Percentiles rank a stretch among this genome's conserved stretches.
Conservation (phyloP, 1,140 invertebrate species). For the Bombyx mandarina region DNA sequence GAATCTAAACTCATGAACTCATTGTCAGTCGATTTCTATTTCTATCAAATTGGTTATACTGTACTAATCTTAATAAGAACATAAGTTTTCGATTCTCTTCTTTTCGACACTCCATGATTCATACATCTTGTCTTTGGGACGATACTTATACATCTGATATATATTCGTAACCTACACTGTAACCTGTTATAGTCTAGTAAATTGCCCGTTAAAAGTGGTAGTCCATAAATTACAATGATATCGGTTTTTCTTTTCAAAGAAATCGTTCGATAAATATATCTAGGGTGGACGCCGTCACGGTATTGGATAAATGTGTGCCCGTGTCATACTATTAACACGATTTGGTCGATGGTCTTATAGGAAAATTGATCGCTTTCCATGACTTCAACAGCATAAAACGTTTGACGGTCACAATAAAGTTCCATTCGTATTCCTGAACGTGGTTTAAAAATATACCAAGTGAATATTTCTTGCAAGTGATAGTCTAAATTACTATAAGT, state of each 20-base stretch:
- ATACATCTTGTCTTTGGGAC: no score
- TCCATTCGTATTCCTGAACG: conserved; percentile 14
- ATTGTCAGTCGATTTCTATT: no score
- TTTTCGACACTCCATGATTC: not conserved
- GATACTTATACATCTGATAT: no score
- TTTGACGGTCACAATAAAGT: conserved; percentile 22
- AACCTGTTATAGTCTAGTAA: no score
- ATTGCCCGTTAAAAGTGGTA: no score
- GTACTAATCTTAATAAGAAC: not conserved
- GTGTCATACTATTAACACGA: conserved; percentile 36
- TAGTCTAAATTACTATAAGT: no score
- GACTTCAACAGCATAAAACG: conserved; percentile 26
- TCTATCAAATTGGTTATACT: no score
- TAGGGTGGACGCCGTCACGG: conserved; percentile 12
- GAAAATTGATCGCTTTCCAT: conserved; percentile 41
- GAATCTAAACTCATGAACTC: no score
- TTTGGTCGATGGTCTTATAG: conserved; percentile 32
- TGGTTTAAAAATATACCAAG: no score
- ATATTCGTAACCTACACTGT: no score
- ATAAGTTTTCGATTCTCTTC: conserved; percentile 1
- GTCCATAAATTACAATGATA: no score
- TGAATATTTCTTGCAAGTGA: no score
- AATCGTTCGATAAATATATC: conserved; percentile 8
- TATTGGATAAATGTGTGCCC: conserved; percentile 11
- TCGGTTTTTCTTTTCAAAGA: conserved; percentile 2